Conservation (phyloP, 2,888 invertebrate genomes). For the Tridacna crocea region DNA sequence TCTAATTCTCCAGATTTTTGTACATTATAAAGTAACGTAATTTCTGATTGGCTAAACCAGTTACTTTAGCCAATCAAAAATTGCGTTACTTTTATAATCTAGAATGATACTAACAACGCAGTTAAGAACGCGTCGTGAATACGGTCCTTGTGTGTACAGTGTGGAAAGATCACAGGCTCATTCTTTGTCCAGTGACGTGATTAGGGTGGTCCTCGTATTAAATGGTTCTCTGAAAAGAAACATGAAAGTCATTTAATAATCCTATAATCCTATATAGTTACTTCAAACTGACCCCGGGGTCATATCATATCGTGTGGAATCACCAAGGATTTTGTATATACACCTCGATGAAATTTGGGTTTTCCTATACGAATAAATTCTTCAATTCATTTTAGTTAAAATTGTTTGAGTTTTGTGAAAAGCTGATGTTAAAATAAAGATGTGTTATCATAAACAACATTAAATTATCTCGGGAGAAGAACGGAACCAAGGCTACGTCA, state of each 20-base stretch:
- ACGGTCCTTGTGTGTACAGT: too few relatives aligned
- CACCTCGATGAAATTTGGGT: neutral
- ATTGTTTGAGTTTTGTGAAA: neutral
- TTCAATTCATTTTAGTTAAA: neutral
- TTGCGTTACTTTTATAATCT: too few relatives aligned
- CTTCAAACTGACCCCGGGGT: constrained; percentile 18
- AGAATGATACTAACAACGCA: too few relatives aligned
- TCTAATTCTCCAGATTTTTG: too few relatives aligned
- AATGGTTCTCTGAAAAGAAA: constrained; percentile 3
- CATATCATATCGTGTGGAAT: neutral
- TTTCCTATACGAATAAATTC: neutral
- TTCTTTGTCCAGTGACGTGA: too few relatives aligned
- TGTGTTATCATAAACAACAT: neutral
- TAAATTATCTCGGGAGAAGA: neutral
- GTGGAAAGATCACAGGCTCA: too few relatives aligned
- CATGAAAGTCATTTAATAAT: constrained; percentile 32
- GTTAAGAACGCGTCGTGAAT: too few relatives aligned
- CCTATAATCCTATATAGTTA: constrained; percentile 36
- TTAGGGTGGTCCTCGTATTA: constrained; percentile 5
- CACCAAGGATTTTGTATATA: constrained; percentile 1
- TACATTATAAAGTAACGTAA: too few relatives aligned
- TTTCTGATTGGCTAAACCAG: too few relatives aligned
- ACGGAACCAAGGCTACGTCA: constrained; percentile 13
- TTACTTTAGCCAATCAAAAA: too few relatives aligned
- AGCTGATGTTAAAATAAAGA: neutral